Evolutionary conservation across 1,140 invertebrate genomes (phyloP).

Genomic region (Spodoptera frugiperda): DNA sequence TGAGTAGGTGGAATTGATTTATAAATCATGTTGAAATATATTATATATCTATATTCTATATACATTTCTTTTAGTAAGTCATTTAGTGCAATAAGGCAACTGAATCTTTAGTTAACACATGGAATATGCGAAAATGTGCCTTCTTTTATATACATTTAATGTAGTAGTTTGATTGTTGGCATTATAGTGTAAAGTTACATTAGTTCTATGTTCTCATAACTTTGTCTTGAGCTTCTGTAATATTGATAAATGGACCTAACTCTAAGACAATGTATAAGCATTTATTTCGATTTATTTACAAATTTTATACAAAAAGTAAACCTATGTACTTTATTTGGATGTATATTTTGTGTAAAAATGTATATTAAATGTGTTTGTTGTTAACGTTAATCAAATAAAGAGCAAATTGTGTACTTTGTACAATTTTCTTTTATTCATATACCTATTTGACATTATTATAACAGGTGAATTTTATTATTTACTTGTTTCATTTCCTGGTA

Average conservation of each 20-base stretch:
- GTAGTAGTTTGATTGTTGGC: neutral
- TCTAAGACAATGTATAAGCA: constrained; percentile 9
- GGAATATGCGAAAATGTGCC: neutral
- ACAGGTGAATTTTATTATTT: neutral
- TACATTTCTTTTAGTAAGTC: too few species aligned
- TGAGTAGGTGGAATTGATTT: too few species aligned
- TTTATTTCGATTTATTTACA: constrained; percentile 21
- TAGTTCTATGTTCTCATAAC: too few species aligned
- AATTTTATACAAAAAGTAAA: neutral
- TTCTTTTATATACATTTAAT: neutral
- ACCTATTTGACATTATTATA: neutral
- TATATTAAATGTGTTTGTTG: constrained; percentile 36
- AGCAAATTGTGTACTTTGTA: constrained; percentile 30
- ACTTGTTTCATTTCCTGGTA: too few species aligned
- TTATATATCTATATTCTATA: too few species aligned
- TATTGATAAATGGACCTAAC: neutral
- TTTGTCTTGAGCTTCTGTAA: neutral
- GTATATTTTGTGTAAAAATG: constrained; percentile 30
- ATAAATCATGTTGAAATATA: too few species aligned
- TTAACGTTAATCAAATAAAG: constrained; percentile 31
- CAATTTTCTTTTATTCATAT: constrained; percentile 15
- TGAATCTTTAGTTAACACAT: neutral
- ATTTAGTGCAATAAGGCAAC: too few species aligned
- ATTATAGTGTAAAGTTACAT: too few species aligned
- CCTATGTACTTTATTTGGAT: constrained; percentile 9